These are phyloP conservation scores for Chondrilla cf. caribensis DNA, from an alignment of 37 sponge, comb jelly and placozoan species.

Conservation along the genomic window DNA sequence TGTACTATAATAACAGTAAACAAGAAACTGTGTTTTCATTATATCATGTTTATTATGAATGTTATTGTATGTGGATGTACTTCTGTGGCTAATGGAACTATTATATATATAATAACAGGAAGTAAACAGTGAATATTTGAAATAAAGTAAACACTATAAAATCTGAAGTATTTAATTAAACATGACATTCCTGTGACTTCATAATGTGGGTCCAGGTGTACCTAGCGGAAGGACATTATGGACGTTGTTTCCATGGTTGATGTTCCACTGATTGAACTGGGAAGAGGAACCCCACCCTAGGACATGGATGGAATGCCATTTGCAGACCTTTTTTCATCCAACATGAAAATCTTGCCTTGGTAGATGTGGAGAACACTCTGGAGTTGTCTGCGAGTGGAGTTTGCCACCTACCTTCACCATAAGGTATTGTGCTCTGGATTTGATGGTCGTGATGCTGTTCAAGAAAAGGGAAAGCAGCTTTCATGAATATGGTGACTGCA, in stretches of 20 bases:
- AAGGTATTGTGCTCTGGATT: constrained; percentile 50
- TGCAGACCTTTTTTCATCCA: constrained; percentile 31
- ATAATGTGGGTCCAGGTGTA: constrained; percentile 58
- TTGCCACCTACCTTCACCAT: constrained; percentile 47
- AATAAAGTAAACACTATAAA: too few relatives aligned
- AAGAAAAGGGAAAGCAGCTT: too few relatives aligned
- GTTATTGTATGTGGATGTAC: too few relatives aligned
- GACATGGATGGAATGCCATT: constrained; percentile 76
- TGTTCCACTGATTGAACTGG: constrained; percentile 51
- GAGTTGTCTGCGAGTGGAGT: constrained; percentile 12
- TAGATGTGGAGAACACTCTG: neutral
- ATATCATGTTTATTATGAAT: too few relatives aligned
- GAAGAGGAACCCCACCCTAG: constrained; percentile 35
- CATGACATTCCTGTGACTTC: constrained; percentile 67
- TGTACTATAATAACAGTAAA: too few relatives aligned
- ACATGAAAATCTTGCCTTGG: neutral
- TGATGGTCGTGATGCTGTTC: neutral
- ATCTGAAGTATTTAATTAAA: too few relatives aligned
- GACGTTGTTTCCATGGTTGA: constrained; percentile 76
- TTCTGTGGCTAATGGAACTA: too few relatives aligned
- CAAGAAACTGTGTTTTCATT: too few relatives aligned
- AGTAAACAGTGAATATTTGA: too few relatives aligned
- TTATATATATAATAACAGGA: too few relatives aligned
- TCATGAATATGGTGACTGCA: too few relatives aligned
- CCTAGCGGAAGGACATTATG: neutral